Base-by-base conservation (phyloP, 1,140 invertebrate genomes). In the Marisa cornuarietis region DNA sequence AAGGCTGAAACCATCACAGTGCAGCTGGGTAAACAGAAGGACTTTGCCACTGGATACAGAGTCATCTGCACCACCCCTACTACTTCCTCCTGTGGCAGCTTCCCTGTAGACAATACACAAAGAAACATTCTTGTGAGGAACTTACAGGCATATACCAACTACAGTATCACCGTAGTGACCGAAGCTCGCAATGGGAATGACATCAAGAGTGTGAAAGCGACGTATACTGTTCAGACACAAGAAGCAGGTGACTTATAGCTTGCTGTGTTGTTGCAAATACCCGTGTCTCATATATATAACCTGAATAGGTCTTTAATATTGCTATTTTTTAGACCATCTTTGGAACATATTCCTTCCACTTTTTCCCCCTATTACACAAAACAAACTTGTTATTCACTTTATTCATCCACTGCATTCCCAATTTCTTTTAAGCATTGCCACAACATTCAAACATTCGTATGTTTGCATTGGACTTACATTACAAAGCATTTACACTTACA, bases 151-250 rank as follows among this genome's bases (percentile, higher is more conserved):
- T 86, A 82, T 69, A 83, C 84, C 24, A 78, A 72, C 54, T 88
- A 88, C 75, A 83, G 51, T 22, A 85, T 87, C 76, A 79, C 71
- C 24, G 84, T 87, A 13, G 52, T 72, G 9, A 82, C 87, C 14
- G 52, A 82, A 10, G 81, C 86, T 65, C 78, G 77, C 0, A 72
- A 31, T 10, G 66, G 79, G 9, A 74, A 58, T 8, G 16, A 52
- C 0, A n/a, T 26, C 22, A 79, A 82, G 71, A 11, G 42, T 16
- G 75, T 68, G 16, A n/a, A 61, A 26, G 68, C 42, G 72, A 71
- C n/a, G 54, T 79, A 85, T 16, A 58, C 66, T 10, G 81, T 83
- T 11, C 69, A 69, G 51, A 88, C 88, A 13, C 54, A 76, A 65
- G 77, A 87, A 81, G 82, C 85, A 69, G 82, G 87, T 88, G 71